Evolutionary conservation across 2,113 vertebrate species (phyloP).

Genomic region (Phaethon lepturus): DNA sequence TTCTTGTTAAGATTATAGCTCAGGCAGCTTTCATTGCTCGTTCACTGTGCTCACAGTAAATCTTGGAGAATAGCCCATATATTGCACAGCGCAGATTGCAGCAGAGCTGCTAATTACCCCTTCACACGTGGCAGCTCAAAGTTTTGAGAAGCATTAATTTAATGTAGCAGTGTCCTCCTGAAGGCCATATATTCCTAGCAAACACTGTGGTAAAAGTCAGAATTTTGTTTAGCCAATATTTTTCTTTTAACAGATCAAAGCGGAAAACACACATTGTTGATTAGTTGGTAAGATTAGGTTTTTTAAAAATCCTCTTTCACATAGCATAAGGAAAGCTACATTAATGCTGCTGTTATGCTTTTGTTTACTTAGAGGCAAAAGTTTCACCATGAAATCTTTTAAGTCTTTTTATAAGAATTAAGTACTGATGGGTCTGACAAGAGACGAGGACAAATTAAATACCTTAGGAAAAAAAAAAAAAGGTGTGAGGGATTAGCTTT

Average conservation of each 20-base stretch:
- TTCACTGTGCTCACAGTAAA: not conserved
- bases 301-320: not conserved
- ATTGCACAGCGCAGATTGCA: not conserved
- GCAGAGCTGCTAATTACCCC: not conserved
- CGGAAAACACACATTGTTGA: not conserved
- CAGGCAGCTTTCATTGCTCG: not conserved
- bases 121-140: not conserved
- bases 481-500: accelerated
- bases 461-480: too few relatives aligned
- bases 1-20: not conserved
- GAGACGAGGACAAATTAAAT: not conserved
- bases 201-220: not conserved
- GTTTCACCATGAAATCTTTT: not conserved
- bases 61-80: not conserved
- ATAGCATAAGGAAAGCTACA: not conserved
- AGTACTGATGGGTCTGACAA: not conserved
- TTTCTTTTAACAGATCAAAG: not conserved
- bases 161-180: not conserved
- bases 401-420: not conserved
- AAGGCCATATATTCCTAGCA: not conserved
- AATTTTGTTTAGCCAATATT: not conserved
- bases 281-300: not conserved
- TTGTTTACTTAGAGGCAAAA: not conserved
- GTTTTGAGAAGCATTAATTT: not conserved
- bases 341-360: not conserved